Evolutionary conservation across 2,888 invertebrate genomes (phyloP), one percentile per base, ranked within the genome.

Genomic region (Sminthurides aquaticus): DNA sequence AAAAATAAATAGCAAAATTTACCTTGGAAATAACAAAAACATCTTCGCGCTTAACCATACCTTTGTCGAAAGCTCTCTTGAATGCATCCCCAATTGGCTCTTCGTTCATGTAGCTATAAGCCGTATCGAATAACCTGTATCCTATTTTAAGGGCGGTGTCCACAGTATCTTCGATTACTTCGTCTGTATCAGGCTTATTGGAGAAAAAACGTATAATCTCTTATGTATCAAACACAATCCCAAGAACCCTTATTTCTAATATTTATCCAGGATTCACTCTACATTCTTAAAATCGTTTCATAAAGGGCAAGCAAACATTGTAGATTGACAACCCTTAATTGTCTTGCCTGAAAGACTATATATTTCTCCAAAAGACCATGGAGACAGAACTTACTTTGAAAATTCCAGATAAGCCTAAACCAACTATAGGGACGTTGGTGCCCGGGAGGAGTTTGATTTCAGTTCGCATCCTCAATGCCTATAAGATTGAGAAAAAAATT

Each of bases 91-190:
- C 91, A 71, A 91, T 84, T 1, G 84, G 84, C 2, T 82, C 81
- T 76, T 91, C 91, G 76, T 91, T 91, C 71, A 85, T 82, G 75
- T 91, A 91, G 3, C 83, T 87, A 3, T 85, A 82, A 0, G 91
- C 91, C 0, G 89, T 85, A 78, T 91, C 91, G 67, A 91, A 87
- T 76, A 89, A 90, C 2, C 90, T 84, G 78, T 91, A 91, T 0
- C 91, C 91, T 55, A 85, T 84, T 71, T 85, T 84, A 56, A 91
- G 78, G 0, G 91, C 90, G 1, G 79, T 78, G 34, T 85, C 83
- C 18, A 91, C 79, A 0, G 90, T 87, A 49, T 79, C 76, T 77
- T 86, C 87, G 63, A 90, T 78, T 74, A 86, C 87, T 3, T 81
- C 84, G 65, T 75, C 75, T 8, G 57, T 62, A 2, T 74, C 49